Base-by-base conservation (phyloP, 1,140 invertebrate species). In the Micrasema longulum region DNA sequence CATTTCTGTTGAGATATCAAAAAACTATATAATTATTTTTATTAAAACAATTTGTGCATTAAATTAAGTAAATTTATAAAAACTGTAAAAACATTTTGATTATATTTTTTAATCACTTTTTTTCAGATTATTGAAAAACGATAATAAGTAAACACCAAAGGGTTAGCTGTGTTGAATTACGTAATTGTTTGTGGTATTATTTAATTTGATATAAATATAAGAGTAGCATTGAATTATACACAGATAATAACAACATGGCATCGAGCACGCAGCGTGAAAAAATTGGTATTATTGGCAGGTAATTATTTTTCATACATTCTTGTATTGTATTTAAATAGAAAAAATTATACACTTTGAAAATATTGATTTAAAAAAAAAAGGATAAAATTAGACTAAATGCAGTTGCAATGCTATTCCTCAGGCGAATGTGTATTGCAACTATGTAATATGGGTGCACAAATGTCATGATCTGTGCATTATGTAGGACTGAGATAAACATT, bases 211-310 rank as follows among this genome's bases (percentile, higher is more conserved):
- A 60, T 60, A 60, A 60, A 60, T 60, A 60, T 22, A 41, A 41
- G 55, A 60, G 16, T 16, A 23, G 5, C 38, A 11, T 38, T 60
- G 35, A 60, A 22, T 60, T 60, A 22, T 14, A 41, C 38, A 60
- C 43, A 64, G 38, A 47, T 2, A 64, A 12, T 48, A 16, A 7
- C 43, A 64, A 18, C 60, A 64, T 64, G 60, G 60, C 60, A n/a
- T 14, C 60, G 14, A 16, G 22, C 10, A 18, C 20, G 9, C 38
- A 45, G 20, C 38, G 60, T 14, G 60, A 64, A 47, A 64, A 64
- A 11, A 64, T 64, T 20, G 60, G 41, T 23, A 64, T 64, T 22
- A 64, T 64, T 11, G 60, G 60, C 18, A 64, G 60, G 60, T 64
- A 64, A 64, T 31, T 23, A 20, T 16, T 4, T 57, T 12, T 16